Evolutionary conservation across 2,113 vertebrate species (phyloP), one percentile per base, ranked within the genome.

Genomic region (Brachyhypopomus gauderio): DNA sequence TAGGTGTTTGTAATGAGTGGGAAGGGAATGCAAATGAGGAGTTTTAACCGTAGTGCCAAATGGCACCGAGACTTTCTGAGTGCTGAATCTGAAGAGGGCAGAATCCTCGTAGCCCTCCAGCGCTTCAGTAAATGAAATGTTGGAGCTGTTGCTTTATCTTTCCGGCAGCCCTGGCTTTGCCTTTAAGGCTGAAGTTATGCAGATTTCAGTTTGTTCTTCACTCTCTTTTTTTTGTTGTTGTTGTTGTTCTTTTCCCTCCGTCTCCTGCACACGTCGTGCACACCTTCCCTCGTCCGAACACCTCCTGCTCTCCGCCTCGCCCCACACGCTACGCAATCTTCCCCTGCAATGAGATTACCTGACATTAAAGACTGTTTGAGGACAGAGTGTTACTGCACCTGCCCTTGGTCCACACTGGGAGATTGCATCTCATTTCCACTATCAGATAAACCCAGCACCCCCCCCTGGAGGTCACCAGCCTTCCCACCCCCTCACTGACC

Each of bases 381-480:
- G 41, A 85, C 85, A 83, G 81, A 55, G 41, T 71, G 45, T 85
- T 81, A 85, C 81, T 67, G 27, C 75, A 86, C 82, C 77, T 64
- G 67, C 83, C 80, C 75, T 63, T 78, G 77, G 79, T 82, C 87
- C 73, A 83, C 83, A 70, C 60, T 62, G 69, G 78, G 71, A 87
- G 86, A 89, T 86, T 86, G 80, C 87, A 89, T 88, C 82, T 85
- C 69, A 92, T 90, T 90, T 89, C 77, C 81, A 82, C 88, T 85
- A 86, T 80, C 89, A 92, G 90, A 90, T 89, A 91, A 91, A 83
- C 84, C 83, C 76, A 76, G 69, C 41, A 80, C 86, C 70, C 80
- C 83, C 78, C 38, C 83, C 78, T 38, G 78, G 38, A 84, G 85
- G 87, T 87, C 80, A 63, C 81, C 85, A 86, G 86, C 87, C 85